Base-by-base conservation (phyloP, 1,140 invertebrate genomes). In the Psix sp. region DNA sequence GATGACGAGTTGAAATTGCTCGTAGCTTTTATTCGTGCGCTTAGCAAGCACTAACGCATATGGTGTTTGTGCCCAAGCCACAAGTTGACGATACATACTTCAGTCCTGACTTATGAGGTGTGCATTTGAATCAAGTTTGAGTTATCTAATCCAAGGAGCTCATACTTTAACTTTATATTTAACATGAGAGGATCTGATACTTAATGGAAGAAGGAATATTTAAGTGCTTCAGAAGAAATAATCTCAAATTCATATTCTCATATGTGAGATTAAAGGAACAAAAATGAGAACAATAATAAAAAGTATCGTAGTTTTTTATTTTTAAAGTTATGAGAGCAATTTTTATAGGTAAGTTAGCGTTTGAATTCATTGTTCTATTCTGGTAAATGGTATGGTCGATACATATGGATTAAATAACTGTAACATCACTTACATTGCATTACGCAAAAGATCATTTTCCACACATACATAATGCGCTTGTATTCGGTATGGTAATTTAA, bases 51-150 rank as follows among this genome's bases (percentile, higher is more conserved):
- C 20, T 18, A 14, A n/a, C 48, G 29, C 63, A 49, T 59, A 43
- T 59, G 52, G 45, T 38, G 36, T 26, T 24, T 14, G 20, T 33
- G 33, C 33, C n/a, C 46, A 20, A 62, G 43, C 26, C 10, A n/a
- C 10, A 0, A 21, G 15, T 57, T 31, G n/a, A n/a, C 17, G 38
- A 9, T 52, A 21, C 56, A 15, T 45, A 49, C 26, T 67, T 42
- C 35, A 48, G n/a, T 7, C 9, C n/a, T n/a, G 26, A 49, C 10
- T 42, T 40, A 29, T 45, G 11, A 10, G 48, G 29, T 43, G 43
- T 57, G 51, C 54, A 51, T 57, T 59, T 68, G 54, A 48, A 60
- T 59, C 60, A 59, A 59, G 17, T 36, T 18, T 16, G 46, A 54
- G 43, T 52, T 20, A 63, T 52, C 17, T 57, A n/a, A n/a, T n/a